phyloP scores from a whole-genome alignment of 2,888 invertebrate genomes.

The Stenichneumon culpator region DNA sequence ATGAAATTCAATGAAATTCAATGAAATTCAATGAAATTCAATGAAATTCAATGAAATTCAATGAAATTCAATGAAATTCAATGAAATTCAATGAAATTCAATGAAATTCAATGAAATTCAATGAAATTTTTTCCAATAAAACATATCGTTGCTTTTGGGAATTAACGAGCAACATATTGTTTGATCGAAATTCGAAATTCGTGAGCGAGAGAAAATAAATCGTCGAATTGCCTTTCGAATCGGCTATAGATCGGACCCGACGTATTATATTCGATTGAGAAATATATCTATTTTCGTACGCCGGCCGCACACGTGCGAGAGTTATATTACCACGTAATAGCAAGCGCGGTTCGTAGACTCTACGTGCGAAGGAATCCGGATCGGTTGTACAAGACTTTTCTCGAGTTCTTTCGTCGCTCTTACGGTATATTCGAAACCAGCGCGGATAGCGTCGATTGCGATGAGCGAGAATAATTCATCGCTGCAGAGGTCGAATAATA shows the following conservation, averaged over 20 bases:
- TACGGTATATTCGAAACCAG: neutral
- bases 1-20: no score
- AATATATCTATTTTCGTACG: slow-evolving; percentile 62
- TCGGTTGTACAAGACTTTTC: slow-evolving; percentile 45
- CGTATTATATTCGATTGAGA: slow-evolving; percentile 58
- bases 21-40: no score
- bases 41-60: no score
- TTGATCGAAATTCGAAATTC: no score
- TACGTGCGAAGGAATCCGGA: slow-evolving; percentile 55
- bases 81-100: no score
- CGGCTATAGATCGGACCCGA: slow-evolving; percentile 3
- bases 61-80: no score
- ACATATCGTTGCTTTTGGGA: no score
- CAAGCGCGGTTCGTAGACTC: neutral
- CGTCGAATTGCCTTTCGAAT: slow-evolving; percentile 51
- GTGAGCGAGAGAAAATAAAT: slow-evolving; percentile 8
- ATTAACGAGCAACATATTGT: no score
- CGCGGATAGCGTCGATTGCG: neutral
- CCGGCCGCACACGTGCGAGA: slow-evolving; percentile 19
- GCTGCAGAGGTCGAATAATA: neutral
- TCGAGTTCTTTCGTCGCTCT: slow-evolving; percentile 5
- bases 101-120: no score
- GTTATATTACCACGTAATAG: neutral
- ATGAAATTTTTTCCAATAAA: no score
- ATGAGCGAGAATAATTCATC: neutral